Evolutionary conservation across 1,140 invertebrate genomes (phyloP).

Genomic region (Drosophila fuyamai): DNA sequence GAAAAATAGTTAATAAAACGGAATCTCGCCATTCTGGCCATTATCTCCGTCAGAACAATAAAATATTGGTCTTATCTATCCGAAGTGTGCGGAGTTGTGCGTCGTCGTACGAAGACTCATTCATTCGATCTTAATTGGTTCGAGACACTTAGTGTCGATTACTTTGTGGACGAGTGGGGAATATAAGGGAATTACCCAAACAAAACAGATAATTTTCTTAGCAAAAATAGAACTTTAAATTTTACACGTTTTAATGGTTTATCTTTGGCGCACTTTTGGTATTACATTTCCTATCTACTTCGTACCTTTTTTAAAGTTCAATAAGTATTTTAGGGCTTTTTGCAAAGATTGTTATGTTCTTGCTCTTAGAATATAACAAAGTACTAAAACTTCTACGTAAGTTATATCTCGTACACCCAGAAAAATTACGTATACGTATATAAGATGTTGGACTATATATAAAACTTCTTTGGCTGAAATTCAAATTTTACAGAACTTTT

Average conservation of each 20-base stretch:
- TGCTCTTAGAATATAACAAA: too few species aligned
- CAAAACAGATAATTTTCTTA: slow-evolving; percentile 16
- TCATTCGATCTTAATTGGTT: slow-evolving; percentile 50
- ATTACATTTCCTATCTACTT: neutral
- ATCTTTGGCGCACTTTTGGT: slow-evolving; percentile 13
- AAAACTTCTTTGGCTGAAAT: too few species aligned
- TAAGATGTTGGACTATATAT: too few species aligned
- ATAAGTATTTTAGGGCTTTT: neutral
- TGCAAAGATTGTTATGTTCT: neutral
- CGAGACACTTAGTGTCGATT: slow-evolving; percentile 28
- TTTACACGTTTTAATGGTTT: neutral
- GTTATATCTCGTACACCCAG: too few species aligned
- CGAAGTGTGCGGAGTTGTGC: slow-evolving; percentile 23
- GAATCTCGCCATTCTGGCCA: slow-evolving; percentile 22
- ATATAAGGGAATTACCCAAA: slow-evolving; percentile 34
- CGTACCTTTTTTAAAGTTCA: neutral
- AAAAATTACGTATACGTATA: too few species aligned
- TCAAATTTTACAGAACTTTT: too few species aligned
- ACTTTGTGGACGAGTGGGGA: slow-evolving; percentile 22
- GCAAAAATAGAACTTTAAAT: slow-evolving; percentile 20
- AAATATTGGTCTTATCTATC: slow-evolving; percentile 27
- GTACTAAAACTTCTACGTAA: too few species aligned
- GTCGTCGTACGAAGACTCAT: slow-evolving; percentile 23
- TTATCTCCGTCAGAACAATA: slow-evolving; percentile 28
- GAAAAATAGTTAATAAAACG: slow-evolving; percentile 45